Conservation (phyloP, 2,113 vertebrate species). For the Vidua chalybeata region DNA sequence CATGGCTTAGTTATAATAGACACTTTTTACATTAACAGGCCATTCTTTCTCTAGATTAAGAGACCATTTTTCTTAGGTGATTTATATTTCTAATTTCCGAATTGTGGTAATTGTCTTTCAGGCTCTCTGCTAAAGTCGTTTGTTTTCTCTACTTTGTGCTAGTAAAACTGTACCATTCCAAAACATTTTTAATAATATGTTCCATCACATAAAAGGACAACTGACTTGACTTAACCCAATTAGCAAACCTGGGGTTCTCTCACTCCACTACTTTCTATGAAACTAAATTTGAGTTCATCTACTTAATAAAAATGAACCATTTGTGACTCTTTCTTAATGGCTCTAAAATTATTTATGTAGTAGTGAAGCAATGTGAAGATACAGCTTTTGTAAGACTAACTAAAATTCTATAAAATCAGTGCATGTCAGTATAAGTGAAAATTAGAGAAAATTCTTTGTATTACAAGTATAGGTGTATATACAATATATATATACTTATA, state of each 20-base stretch:
- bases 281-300: slow-evolving; percentile 31
- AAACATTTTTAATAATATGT: slow-evolving; percentile 32
- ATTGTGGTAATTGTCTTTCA: slow-evolving; percentile 24
- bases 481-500: too few relatives aligned
- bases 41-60: background rate
- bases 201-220: slow-evolving; percentile 28
- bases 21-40: background rate
- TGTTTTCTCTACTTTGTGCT: background rate
- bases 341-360: slow-evolving; percentile 47
- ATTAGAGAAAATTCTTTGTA: background rate
- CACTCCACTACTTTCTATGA: slow-evolving; percentile 35
- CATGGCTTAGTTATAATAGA: background rate
- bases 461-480: background rate
- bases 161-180: slow-evolving; percentile 6
- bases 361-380: slow-evolving; percentile 12
- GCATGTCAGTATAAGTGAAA: background rate
- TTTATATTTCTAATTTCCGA: slow-evolving; percentile 37
- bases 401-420: slow-evolving; percentile 33
- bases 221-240: slow-evolving; percentile 59
- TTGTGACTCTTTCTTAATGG: background rate
- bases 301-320: slow-evolving; percentile 32
- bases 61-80: background rate
- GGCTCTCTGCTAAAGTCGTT: background rate
- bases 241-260: slow-evolving; percentile 37
- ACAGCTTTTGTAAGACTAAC: background rate